Evolutionary conservation across 2,113 vertebrate species (phyloP).

Genomic region (Glaucidium brasilianum): DNA sequence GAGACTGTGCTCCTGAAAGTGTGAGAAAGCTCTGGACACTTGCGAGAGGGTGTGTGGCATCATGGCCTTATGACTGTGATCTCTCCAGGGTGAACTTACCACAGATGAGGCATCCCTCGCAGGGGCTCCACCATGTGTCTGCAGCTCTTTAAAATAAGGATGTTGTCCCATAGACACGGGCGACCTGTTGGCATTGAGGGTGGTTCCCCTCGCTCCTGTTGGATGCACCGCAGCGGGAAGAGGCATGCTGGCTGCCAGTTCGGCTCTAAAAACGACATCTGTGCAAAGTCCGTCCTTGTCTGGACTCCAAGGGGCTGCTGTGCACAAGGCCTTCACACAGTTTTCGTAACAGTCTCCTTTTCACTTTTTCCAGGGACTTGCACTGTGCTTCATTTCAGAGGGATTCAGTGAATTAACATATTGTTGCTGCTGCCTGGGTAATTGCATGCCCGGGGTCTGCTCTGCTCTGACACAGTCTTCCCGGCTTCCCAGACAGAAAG

Average conservation of each 20-base stretch:
- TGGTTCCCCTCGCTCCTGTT: neutral
- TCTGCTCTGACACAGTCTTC: conserved; percentile 4
- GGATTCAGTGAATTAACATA: conserved; percentile 64
- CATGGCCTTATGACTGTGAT: neutral
- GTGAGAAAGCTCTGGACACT: neutral
- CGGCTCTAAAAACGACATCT: conserved; percentile 7
- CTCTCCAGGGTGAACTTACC: neutral
- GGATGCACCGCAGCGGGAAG: neutral
- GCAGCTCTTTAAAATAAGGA: neutral
- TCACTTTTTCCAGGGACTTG: conserved; percentile 54
- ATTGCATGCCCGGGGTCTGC: conserved; percentile 28
- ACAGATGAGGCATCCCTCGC: neutral
- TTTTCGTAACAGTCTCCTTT: conserved; percentile 53
- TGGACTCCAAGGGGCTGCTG: conserved; percentile 25
- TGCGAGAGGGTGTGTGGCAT: fast-evolving
- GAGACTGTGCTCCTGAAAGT: neutral
- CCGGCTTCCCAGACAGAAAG: conserved; percentile 39
- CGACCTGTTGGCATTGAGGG: neutral
- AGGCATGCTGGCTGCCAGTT: conserved; percentile 4
- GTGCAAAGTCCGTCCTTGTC: conserved; percentile 39
- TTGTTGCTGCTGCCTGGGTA: conserved; percentile 52
- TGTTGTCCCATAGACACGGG: neutral
- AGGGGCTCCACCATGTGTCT: neutral
- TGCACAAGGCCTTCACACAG: conserved; percentile 53
- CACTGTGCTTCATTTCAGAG: conserved; percentile 55